Evolutionary conservation across 2,113 vertebrate genomes (phyloP).

Genomic region (Lepus timidus): DNA sequence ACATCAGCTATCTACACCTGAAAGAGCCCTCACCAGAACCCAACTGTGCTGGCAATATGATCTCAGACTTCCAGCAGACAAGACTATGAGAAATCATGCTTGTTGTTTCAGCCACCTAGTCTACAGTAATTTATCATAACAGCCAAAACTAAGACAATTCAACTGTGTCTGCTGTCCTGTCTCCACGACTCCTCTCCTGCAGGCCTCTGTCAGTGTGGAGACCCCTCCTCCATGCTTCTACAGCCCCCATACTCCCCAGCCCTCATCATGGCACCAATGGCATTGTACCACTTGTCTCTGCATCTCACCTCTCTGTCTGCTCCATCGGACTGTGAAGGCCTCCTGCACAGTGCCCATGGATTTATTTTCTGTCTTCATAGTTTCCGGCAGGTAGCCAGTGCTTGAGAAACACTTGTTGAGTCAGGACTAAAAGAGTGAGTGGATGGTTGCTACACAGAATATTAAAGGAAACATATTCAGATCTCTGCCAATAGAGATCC

Average conservation of each 20-base stretch:
- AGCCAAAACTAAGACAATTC: neutral
- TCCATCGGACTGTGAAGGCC: neutral
- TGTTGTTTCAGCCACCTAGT: neutral
- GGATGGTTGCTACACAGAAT: neutral
- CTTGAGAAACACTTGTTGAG: neutral
- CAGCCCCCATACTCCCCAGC: too few relatives aligned
- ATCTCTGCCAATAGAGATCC: neutral
- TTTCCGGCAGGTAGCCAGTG: neutral
- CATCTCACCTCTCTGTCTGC: neutral
- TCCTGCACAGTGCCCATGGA: neutral
- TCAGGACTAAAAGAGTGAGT: neutral
- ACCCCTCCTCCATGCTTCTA: neutral
- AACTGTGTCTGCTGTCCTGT: neutral
- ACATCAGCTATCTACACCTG: neutral
- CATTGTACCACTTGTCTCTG: neutral
- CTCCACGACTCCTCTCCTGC: accelerated
- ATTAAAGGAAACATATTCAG: neutral
- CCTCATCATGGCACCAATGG: accelerated
- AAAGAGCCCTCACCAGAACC: neutral
- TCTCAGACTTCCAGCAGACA: neutral
- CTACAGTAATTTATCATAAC: neutral
- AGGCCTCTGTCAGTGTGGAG: too few relatives aligned
- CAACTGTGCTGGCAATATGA: neutral
- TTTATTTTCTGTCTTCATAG: neutral
- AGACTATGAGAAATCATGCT: neutral